Base-by-base conservation (phyloP, 2,113 vertebrate species). In the Riparia riparia region DNA sequence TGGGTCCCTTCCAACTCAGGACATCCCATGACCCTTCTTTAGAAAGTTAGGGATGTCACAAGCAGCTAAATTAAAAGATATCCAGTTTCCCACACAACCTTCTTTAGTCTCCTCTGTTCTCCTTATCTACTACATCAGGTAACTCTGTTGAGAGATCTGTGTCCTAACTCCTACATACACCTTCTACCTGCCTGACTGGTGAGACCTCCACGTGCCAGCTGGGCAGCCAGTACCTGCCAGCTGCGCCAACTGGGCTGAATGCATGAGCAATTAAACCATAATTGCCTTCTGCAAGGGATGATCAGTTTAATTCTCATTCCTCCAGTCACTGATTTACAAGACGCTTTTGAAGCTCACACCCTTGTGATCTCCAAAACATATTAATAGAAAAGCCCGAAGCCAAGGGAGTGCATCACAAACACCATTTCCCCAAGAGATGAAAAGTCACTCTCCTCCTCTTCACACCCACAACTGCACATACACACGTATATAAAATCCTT, bases 281-380 rank as follows among this genome's bases (percentile, higher is more conserved):
- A 87, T 5, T 92, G 68, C 76, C 37, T 92, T 71, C 57, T 82
- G 56, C 53, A 91, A 68, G 44, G 53, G 32, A 85, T 64, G 39
- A 85, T 51, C 61, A 1, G 0, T 60, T 79, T 82, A 84, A 81
- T 71, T 78, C 49, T 91, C 57, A 87, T 79, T 93, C 87, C 49
- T 90, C 65, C 28, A 87, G 81, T 56, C 66, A 82, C 51, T 88
- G 91, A 95, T 79, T 92, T 85, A 88, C 41, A 87, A 79, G 51
- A 68, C 79, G 64, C 44, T 84, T 95, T 72, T 79, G 73, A 85
- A 90, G 70, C 34, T 72, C 57, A 16, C 26, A 79, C 14, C 73
- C 21, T 63, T 76, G 57, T 79, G 41, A 90, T 79, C 65, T 91
- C 37, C 39, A 90, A 74, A 86, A 86, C 73, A 64, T 5, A 85